Base-by-base conservation (phyloP, 1,140 invertebrate species). In the Camponotus vicinus region DNA sequence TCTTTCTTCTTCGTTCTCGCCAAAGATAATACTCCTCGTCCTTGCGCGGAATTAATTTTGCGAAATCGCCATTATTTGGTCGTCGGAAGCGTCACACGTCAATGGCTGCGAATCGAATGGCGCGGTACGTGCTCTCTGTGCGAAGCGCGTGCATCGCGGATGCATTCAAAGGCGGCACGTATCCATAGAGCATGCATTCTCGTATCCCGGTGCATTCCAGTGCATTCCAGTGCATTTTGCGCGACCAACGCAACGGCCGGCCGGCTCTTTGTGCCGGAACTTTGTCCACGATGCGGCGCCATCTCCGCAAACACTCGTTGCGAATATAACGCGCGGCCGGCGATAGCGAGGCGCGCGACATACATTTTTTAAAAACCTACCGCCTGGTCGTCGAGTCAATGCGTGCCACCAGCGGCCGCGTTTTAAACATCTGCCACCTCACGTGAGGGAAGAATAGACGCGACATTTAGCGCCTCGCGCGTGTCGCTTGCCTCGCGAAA, bases 251-350 rank as follows among this genome's bases (percentile, higher is more conserved):
- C 27, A 49, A 49, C 45, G 45, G 13, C 45, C 13, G 57, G 9
- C 11, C 42, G 77, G 32, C n/a, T 80, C 64, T 83, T 83, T 83
- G 69, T 83, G n/a, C 67, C 55, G 69, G 69, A 83, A 83, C 79
- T 83, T 40, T n/a, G 18, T 52, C 15, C 49, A 18, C 49, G 49
- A 52, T 52, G 13, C 67, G 55, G 59, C 55, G 69, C 55, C 69
- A 32, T 73, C 37, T 73, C 67, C n/a, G 8, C 15, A 27, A 18
- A 61, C 49, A 52, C 11, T 15, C 40, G 15, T 59, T 21, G 67
- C 55, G 27, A 75, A 61, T 69, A 83, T 42, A 82, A 49, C 27
- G 6, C 49, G 49, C 34, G 27, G 34, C 32, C n/a, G 55, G 40
- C 45, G 69, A 83, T 75, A 73, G 69, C 13, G 18, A 75, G 18